Evolutionary conservation across 2,113 vertebrate species (phyloP), one percentile per base, ranked within the genome.

Genomic region (Paedocypris sp.): DNA sequence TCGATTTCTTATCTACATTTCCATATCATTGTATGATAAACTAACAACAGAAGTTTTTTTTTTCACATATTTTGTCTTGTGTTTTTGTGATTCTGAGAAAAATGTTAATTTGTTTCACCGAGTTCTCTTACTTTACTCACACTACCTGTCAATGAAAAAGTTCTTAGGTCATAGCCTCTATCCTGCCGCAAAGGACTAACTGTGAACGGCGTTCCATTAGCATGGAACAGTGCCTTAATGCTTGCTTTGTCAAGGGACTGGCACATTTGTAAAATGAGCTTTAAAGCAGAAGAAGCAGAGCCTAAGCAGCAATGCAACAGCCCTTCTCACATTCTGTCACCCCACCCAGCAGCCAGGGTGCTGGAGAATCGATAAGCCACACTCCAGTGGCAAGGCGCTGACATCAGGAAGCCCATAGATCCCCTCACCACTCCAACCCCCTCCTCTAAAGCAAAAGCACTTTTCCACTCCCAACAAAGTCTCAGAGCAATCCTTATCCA

Each of bases 321-420:
- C 25, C 25, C 42, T 33, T 4, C 38, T 54, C 48, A 23, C 23
- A 33, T 13, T 22, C 19, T 51, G 26, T 9, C 38, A 26, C 36
- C 46, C 39, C 36, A 61, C 46, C 45, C 31, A 61, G 39, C 49
- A 58, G 36, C 41, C 35, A 39, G 56, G 66, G 64, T 52, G 66
- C 63, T 60, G 54, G 42, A 10, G 61, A 63, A 72, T 72, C 66
- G 28, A 72, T 69, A 72, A 58, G 10, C 42, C 56, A 67, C 56
- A 63, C 54, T 75, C 33, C 33, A 32, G 54, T 29, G 16, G 13
- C 25, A 25, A 66, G 59, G 59, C 52, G 47, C 63, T 69, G 66
- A 72, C 52, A 66, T 62, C 52, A 69, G 70, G 41, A 58, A 48
- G 62, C 46, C 56, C 52, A 32, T n/a, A 32, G 48, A 67, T 52